phyloP scores from a whole-genome alignment of 2,797 vertebrate species.

The Chanos chanos region DNA sequence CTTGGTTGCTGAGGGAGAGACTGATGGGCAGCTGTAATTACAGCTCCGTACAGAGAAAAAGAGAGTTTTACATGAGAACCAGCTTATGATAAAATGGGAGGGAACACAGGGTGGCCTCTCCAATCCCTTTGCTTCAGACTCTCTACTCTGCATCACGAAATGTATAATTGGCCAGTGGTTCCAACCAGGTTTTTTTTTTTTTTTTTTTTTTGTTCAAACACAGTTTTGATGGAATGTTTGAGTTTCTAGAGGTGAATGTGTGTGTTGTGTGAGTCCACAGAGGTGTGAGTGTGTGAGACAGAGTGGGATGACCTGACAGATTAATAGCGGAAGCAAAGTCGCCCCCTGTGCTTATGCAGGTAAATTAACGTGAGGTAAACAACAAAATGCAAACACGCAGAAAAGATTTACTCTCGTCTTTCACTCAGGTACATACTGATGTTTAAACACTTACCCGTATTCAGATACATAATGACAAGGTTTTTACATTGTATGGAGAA shows the following conservation, averaged over 20 bases:
- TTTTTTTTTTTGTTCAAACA: no score
- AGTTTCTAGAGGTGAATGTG: slow-evolving; percentile 59
- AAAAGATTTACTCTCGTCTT: no score
- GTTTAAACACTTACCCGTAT: no score
- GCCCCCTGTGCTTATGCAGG: no score
- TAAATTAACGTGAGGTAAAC: no score
- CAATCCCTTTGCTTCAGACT: neutral
- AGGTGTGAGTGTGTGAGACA: slow-evolving; percentile 64
- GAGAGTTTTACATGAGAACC: slow-evolving; percentile 3
- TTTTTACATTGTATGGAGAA: neutral
- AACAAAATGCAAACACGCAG: no score
- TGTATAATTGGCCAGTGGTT: neutral
- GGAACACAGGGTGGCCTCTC: neutral
- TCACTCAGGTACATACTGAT: no score
- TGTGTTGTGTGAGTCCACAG: slow-evolving; percentile 50
- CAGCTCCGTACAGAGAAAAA: slow-evolving; percentile 37
- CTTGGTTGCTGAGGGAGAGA: slow-evolving; percentile 47
- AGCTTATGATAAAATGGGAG: slow-evolving; percentile 8
- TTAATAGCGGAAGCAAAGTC: no score
- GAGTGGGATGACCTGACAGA: slow-evolving; percentile 58
- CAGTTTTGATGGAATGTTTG: no score
- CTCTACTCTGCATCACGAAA: neutral
- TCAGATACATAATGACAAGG: no score
- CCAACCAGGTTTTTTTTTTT: no score
- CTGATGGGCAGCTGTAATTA: slow-evolving; percentile 62